A percentile compares a stretch with the other conserved stretches of the same genome.
Conservation (phyloP, 2,797 vertebrate genomes). For the Argyrosomus regius region DNA sequence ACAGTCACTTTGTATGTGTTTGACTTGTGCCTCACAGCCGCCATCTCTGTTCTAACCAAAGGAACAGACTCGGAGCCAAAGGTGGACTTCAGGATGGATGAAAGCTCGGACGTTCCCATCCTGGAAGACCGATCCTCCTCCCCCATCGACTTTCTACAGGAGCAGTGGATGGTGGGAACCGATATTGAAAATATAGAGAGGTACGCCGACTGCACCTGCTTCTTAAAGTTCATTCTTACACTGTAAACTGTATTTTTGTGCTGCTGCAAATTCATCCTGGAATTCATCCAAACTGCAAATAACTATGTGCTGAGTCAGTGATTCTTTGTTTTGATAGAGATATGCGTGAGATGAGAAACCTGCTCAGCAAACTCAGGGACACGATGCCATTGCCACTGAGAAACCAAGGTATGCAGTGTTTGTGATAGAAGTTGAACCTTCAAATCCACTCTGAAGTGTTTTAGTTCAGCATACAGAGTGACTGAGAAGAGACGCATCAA, state of each 20-base stretch:
- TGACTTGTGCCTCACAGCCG: not conserved
- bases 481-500: not conserved
- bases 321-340: slow-evolving; percentile 86
- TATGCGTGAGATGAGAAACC: slow-evolving; percentile 97
- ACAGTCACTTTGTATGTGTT: not conserved
- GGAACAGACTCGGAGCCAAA: slow-evolving; percentile 89
- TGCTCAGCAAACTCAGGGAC: slow-evolving; percentile 99
- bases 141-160: slow-evolving; percentile 90
- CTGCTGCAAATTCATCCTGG: not conserved
- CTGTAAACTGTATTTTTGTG: not conserved
- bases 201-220: slow-evolving; percentile 70
- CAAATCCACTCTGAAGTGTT: not conserved
- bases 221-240: not conserved
- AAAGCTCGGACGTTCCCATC: slow-evolving; percentile 92
- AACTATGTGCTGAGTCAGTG: not conserved
- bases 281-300: not conserved
- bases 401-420: slow-evolving; percentile 91
- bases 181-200: slow-evolving; percentile 97
- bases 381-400: slow-evolving; percentile 98
- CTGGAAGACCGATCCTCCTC: slow-evolving; percentile 92
- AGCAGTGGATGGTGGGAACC: slow-evolving; percentile 93
- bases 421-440: not conserved
- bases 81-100: slow-evolving; percentile 91
- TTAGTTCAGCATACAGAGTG: too few relatives aligned
- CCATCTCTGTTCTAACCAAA: slow-evolving; percentile 50